Percentiles rank a stretch among this genome's conserved stretches.
These are phyloP conservation scores for Hirudinaria manillensis DNA, from an alignment of 2,888 invertebrate species.

Conservation along the genomic window DNA sequence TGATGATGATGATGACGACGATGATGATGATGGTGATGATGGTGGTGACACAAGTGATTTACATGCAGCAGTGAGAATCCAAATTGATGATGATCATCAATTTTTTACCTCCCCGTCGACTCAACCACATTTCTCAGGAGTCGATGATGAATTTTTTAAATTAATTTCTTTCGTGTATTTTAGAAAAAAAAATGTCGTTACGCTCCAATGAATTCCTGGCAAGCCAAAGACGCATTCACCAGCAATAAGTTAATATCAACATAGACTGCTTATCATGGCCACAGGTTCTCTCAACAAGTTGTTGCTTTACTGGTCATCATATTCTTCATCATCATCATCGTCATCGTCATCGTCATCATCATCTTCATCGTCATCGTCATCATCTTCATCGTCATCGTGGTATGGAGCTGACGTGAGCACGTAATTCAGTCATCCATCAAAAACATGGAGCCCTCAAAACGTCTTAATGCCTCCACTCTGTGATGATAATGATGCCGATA, in stretches of 20 bases:
- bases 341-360: constrained; percentile 24
- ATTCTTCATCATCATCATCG: constrained; percentile 30
- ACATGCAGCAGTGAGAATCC: no score
- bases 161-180: not conserved
- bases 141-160: no score
- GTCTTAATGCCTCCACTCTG: not conserved
- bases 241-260: no score
- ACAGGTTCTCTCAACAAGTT: no score
- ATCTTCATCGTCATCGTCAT: not conserved
- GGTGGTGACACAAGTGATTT: not conserved
- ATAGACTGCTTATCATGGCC: no score
- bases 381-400: constrained; percentile 13
- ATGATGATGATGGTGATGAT: constrained; percentile 4
- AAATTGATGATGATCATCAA: no score
- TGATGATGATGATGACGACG: not conserved
- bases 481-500: no score
- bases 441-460: not conserved
- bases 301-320: constrained; percentile 18
- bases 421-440: constrained; percentile 15
- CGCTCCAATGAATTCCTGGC: no score
- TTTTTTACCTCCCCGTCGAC: no score
- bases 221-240: no score
- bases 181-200: not conserved
- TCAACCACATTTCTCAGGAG: no score
- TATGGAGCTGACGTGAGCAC: not conserved